Percentiles rank a stretch among this genome's conserved stretches.
Evolutionary conservation across 92 coral and sea anemone species (phyloP).

Genomic region (Actinostola sp.): DNA sequence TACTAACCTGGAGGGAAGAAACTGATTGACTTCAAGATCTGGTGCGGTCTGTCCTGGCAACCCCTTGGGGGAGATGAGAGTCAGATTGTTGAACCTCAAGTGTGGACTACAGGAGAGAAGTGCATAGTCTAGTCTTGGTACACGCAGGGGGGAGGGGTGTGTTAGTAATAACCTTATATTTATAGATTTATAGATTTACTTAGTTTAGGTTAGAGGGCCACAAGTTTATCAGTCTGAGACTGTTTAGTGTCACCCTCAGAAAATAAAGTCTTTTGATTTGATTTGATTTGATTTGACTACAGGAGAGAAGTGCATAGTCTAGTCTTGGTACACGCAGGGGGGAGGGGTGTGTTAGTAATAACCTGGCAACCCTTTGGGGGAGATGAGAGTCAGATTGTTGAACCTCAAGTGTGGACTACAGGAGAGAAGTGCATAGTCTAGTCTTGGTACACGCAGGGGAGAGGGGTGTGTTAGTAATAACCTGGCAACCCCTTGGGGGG

Average conservation of each 20-base stretch:
- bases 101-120: slow-evolving; percentile 80
- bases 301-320: no score
- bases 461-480: no score
- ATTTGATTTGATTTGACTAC: slow-evolving; percentile 87
- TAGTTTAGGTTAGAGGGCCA: no score
- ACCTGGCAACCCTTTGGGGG: slow-evolving; percentile 93
- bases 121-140: no score
- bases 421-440: no score
- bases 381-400: slow-evolving; percentile 84
- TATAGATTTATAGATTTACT: no score
- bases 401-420: slow-evolving; percentile 60
- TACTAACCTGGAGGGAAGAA: slow-evolving; percentile 84
- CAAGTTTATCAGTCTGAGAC: no score
- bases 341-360: background rate
- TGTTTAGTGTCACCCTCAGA: slow-evolving; percentile 87
- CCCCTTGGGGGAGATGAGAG: slow-evolving; percentile 89
- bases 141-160: no score
- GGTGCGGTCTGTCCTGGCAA: slow-evolving; percentile 77
- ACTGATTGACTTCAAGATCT: slow-evolving; percentile 47
- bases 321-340: background rate
- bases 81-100: slow-evolving; percentile 89
- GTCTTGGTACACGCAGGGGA: no score
- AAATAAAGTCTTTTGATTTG: slow-evolving; percentile 82
- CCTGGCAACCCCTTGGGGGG: slow-evolving; percentile 94
- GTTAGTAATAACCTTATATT: slow-evolving; percentile 29